Evolutionary conservation across 1,140 invertebrate species (phyloP).

Genomic region (Lucilia cuprina): DNA sequence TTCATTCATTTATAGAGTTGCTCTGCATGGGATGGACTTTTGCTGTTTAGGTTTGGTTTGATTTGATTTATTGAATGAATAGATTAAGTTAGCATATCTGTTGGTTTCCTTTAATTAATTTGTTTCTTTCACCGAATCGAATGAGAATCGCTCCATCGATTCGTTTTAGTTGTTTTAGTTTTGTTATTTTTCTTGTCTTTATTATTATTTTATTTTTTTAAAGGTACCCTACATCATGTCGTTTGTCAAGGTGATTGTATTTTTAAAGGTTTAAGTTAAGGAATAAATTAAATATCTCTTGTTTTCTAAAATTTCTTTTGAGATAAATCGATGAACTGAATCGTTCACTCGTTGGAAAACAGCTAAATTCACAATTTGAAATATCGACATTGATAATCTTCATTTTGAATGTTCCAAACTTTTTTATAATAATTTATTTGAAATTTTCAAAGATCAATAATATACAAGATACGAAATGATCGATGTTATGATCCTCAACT

Average conservation of each 20-base stretch:
- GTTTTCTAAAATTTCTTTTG: too few relatives aligned
- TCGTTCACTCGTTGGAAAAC: too few relatives aligned
- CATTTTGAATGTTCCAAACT: too few relatives aligned
- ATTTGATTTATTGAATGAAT: slow-evolving; percentile 42
- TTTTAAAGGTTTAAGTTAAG: too few relatives aligned
- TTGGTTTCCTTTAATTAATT: slow-evolving; percentile 42
- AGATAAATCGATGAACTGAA: too few relatives aligned
- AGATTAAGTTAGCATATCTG: slow-evolving; percentile 41
- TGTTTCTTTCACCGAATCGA: slow-evolving; percentile 39
- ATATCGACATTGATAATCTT: too few relatives aligned
- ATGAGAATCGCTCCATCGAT: not conserved
- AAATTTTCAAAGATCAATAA: too few relatives aligned
- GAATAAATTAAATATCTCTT: too few relatives aligned
- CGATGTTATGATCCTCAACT: too few relatives aligned
- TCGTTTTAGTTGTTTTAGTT: not conserved
- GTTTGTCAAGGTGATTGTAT: not conserved
- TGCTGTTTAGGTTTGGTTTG: slow-evolving; percentile 12
- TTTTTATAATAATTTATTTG: too few relatives aligned
- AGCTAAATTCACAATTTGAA: too few relatives aligned
- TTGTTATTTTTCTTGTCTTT: not conserved
- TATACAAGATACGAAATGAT: too few relatives aligned
- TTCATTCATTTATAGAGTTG: slow-evolving; percentile 1
- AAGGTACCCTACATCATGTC: not conserved
- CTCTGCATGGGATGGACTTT: slow-evolving; percentile 1
- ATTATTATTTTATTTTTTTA: not conserved